Conservation (phyloP, 2,797 vertebrate species). For the Sebastolobus altivelis region DNA sequence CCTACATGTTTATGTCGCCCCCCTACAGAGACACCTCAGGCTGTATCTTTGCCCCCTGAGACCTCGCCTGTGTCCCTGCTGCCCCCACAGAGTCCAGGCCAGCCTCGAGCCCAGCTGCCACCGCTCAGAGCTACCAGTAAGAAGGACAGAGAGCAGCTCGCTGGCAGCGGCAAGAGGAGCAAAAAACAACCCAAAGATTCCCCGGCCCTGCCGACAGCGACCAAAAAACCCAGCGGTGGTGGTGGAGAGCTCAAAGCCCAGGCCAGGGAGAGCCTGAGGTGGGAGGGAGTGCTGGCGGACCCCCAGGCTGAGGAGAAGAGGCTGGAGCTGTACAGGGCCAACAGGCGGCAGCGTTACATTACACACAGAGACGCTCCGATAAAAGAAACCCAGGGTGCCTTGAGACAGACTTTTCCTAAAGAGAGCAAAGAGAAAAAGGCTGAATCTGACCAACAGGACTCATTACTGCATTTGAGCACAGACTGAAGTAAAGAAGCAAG, state of each 20-base stretch:
- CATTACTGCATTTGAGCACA: constrained; percentile 4
- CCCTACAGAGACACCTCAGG: constrained; percentile 80
- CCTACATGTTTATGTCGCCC: constrained; percentile 39
- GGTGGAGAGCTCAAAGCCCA: constrained; percentile 33
- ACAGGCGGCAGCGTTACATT: constrained; percentile 87
- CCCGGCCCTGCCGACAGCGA: neutral
- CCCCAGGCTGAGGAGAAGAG: constrained; percentile 87
- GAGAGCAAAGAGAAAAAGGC: neutral
- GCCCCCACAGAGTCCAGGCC: constrained; percentile 11
- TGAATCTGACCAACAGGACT: constrained; percentile 23
- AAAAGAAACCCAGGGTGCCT: constrained; percentile 30
- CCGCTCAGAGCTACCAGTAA: constrained; percentile 36
- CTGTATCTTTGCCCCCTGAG: constrained; percentile 30
- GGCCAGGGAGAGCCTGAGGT: constrained; percentile 86
- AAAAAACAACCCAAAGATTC: constrained; percentile 41
- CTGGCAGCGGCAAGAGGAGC: constrained; percentile 28
- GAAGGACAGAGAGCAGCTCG: constrained; percentile 26
- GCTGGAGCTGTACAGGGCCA: constrained; percentile 84
- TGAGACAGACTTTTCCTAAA: constrained; percentile 20
- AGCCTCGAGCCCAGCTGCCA: constrained; percentile 33
- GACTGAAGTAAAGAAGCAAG: constrained; percentile 29
- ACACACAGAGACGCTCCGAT: constrained; percentile 77
- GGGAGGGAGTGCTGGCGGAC: constrained; percentile 89
- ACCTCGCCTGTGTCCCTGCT: constrained; percentile 1
- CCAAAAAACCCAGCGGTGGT: neutral